Conservation (phyloP, 2,888 invertebrate genomes). For the Abrostola tripartita region DNA sequence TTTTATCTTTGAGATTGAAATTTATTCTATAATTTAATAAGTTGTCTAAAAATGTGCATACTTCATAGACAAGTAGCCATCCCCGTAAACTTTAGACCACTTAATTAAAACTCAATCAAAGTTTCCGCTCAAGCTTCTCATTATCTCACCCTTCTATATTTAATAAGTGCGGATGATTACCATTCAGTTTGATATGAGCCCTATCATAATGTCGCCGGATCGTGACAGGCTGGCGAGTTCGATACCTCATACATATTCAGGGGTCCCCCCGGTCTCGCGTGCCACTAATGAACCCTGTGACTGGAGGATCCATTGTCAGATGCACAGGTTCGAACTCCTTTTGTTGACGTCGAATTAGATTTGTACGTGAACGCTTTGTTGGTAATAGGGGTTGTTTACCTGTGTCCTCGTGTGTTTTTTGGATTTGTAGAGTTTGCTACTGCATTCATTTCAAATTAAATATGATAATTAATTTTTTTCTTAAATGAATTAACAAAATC, state of each 20-base stretch:
- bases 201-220: slow-evolving; percentile 64
- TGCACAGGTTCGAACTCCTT: slow-evolving; percentile 65
- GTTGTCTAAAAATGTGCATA: background rate
- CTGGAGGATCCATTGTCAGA: slow-evolving; percentile 64
- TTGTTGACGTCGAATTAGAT: slow-evolving; percentile 66
- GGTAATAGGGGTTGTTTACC: slow-evolving; percentile 50
- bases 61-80: slow-evolving; percentile 14
- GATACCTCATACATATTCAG: slow-evolving; percentile 81
- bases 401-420: slow-evolving; percentile 21
- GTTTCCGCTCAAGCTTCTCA: slow-evolving; percentile 47
- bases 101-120: slow-evolving; percentile 51
- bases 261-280: slow-evolving; percentile 54
- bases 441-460: background rate
- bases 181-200: slow-evolving; percentile 65
- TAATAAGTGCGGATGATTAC: slow-evolving; percentile 59
- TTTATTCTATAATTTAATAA: background rate
- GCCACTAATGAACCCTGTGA: slow-evolving; percentile 67
- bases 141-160: slow-evolving; percentile 55
- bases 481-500: no score
- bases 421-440: background rate
- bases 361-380: slow-evolving; percentile 62
- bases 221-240: slow-evolving; percentile 73
- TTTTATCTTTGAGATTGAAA: no score
- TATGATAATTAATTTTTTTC: no score
- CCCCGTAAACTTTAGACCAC: slow-evolving; percentile 5